phyloP scores from a whole-genome alignment of 2,113 vertebrate genomes.

The Centrocercus urophasianus region DNA sequence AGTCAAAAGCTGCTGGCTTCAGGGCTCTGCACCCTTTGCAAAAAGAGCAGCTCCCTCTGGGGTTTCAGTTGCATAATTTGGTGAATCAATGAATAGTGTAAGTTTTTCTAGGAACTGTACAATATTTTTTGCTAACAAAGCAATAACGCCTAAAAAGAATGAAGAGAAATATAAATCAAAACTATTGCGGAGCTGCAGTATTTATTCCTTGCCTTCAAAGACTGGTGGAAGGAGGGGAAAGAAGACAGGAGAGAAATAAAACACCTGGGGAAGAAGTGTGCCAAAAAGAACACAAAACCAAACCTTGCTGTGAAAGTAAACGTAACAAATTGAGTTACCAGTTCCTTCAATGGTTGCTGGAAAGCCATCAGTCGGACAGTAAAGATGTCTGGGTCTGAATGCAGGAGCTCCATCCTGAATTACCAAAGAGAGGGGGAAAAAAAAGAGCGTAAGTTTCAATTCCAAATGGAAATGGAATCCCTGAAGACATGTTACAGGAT shows the following conservation, averaged over 20 bases:
- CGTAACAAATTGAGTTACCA: not conserved
- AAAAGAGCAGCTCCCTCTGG: not conserved
- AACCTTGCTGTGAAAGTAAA: not conserved
- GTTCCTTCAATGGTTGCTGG: not conserved
- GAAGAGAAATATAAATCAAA: not conserved
- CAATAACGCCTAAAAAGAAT: not conserved
- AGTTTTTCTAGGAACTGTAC: not conserved
- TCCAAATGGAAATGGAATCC: not conserved
- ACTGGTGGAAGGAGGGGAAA: not conserved
- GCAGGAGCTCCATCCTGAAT: not conserved
- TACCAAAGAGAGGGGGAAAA: accelerated
- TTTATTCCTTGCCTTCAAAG: not conserved
- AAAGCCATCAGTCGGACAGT: not conserved
- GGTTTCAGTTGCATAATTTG: not conserved
- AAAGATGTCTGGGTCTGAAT: not conserved
- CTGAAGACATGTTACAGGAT: not conserved
- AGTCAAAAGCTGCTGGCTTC: not conserved
- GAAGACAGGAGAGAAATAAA: not conserved
- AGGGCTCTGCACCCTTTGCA: not conserved
- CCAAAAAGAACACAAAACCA: not conserved
- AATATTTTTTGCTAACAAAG: not conserved
- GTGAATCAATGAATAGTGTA: not conserved
- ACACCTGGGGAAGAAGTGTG: not conserved
- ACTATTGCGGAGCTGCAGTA: not conserved
- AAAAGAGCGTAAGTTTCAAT: not conserved